Conservation (phyloP, 2,113 vertebrate species). For the Mormyrus iriodes region DNA sequence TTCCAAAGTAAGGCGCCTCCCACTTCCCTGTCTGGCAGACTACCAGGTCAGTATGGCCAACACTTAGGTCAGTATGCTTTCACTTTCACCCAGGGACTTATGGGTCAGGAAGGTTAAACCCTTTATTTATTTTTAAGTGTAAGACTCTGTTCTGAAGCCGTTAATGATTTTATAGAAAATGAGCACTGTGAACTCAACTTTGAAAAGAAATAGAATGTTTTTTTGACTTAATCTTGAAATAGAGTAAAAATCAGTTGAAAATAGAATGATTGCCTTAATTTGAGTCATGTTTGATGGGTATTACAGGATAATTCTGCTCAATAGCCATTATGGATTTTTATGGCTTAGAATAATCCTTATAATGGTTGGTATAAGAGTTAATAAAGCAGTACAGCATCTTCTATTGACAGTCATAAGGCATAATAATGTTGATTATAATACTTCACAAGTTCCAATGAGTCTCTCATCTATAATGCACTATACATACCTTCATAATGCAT, state of each 20-base stretch:
- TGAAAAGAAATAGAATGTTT: neutral
- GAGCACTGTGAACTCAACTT: neutral
- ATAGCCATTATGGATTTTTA: neutral
- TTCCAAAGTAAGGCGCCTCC: neutral
- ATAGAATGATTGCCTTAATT: neutral
- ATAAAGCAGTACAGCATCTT: neutral
- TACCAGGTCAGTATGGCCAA: neutral
- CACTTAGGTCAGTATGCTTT: slow-evolving; percentile 4
- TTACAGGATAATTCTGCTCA: neutral
- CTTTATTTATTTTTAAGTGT: slow-evolving; percentile 12
- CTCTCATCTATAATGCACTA: too few species aligned
- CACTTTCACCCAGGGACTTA: slow-evolving; percentile 7
- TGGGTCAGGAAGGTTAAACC: slow-evolving; percentile 3
- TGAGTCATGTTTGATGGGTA: neutral
- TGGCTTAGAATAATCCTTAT: neutral
- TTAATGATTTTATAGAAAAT: neutral
- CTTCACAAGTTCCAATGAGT: neutral
- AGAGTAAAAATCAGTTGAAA: neutral
- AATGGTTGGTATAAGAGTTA: neutral
- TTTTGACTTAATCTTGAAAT: neutral
- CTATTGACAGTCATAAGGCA: neutral
- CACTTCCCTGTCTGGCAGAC: neutral
- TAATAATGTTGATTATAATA: neutral
- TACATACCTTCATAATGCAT: too few species aligned
- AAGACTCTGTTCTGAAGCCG: slow-evolving; percentile 4